Conservation (phyloP, 2,888 invertebrate genomes). For the Belgica antarctica region DNA sequence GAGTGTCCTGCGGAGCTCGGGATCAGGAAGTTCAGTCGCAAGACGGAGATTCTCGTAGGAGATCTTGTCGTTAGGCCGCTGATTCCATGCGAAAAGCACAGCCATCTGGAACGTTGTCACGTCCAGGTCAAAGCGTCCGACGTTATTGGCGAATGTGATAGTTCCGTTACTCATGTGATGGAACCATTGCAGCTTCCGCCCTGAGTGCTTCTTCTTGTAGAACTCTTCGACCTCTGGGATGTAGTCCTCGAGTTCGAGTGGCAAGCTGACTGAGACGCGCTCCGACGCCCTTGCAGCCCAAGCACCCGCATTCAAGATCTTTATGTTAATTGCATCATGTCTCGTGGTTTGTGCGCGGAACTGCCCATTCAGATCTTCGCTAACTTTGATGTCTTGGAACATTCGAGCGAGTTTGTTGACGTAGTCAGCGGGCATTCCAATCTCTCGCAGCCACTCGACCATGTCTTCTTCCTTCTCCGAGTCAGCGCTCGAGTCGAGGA, state of each 20-base stretch:
- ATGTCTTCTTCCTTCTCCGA: constrained; percentile 99
- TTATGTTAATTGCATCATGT: constrained; percentile 92
- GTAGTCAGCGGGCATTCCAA: constrained; percentile 99
- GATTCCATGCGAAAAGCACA: constrained; percentile 98
- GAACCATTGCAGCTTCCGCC: constrained; percentile 97
- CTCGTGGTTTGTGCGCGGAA: constrained; percentile 80
- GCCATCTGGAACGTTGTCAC: constrained; percentile 99
- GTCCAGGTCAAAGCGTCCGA: constrained; percentile 94
- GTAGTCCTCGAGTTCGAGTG: constrained; percentile 96
- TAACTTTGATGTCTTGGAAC: constrained; percentile 96
- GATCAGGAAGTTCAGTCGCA: constrained; percentile 91
- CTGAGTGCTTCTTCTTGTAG: constrained; percentile 96
- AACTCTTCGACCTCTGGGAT: constrained; percentile 99
- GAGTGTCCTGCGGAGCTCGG: constrained; percentile 88
- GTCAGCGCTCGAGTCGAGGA: constrained; percentile 96
- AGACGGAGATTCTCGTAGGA: constrained; percentile 95
- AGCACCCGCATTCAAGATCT: constrained; percentile 91
- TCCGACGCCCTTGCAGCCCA: constrained; percentile 95
- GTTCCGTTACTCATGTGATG: constrained; percentile 99
- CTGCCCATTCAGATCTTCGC: constrained; percentile 92
- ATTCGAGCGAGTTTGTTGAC: constrained; percentile 97
- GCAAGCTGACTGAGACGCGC: constrained; percentile 91
- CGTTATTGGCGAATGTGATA: constrained; percentile 88
- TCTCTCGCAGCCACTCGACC: constrained; percentile 96
- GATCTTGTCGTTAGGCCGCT: constrained; percentile 86